A percentile compares a stretch with the other conserved stretches of the same genome.
Conservation (phyloP, 2,888 invertebrate genomes). For the Phania funesta region DNA sequence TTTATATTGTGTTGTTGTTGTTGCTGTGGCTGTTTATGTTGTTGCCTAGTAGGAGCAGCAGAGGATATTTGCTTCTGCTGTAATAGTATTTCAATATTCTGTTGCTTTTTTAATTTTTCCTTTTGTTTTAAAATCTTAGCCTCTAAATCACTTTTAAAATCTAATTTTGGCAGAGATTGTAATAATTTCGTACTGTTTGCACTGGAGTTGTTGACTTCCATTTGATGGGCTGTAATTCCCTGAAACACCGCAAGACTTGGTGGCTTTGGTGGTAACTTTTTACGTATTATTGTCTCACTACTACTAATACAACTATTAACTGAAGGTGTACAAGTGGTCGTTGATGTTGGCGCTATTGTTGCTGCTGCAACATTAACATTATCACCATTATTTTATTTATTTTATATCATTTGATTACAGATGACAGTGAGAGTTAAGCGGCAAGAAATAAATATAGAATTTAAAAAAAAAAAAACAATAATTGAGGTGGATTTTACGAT, state of each 20-base stretch:
- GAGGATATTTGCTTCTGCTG: slow-evolving; percentile 58
- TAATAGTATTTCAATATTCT: slow-evolving; percentile 69
- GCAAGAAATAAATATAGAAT: background rate
- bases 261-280: slow-evolving; percentile 75
- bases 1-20: slow-evolving; percentile 67
- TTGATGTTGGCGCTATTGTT: slow-evolving; percentile 50
- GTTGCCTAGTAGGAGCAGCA: slow-evolving; percentile 44
- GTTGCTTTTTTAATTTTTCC: slow-evolving; percentile 75
- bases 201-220: slow-evolving; percentile 61
- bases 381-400: slow-evolving; percentile 65
- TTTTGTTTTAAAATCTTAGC: slow-evolving; percentile 77
- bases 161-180: slow-evolving; percentile 71
- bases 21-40: slow-evolving; percentile 64
- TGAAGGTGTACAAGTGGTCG: slow-evolving; percentile 53
- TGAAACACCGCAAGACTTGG: slow-evolving; percentile 75
- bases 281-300: slow-evolving; percentile 69
- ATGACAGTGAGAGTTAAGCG: slow-evolving; percentile 39
- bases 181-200: slow-evolving; percentile 42
- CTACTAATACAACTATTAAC: slow-evolving; percentile 59
- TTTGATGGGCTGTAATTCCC: slow-evolving; percentile 59
- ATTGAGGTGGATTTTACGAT: no score
- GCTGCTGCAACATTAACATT: slow-evolving; percentile 66
- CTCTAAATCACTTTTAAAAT: slow-evolving; percentile 78
- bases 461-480: background rate
- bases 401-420: background rate